Evolutionary conservation across 2,113 vertebrate species (phyloP).

Genomic region (Cyanoderma ruficeps): DNA sequence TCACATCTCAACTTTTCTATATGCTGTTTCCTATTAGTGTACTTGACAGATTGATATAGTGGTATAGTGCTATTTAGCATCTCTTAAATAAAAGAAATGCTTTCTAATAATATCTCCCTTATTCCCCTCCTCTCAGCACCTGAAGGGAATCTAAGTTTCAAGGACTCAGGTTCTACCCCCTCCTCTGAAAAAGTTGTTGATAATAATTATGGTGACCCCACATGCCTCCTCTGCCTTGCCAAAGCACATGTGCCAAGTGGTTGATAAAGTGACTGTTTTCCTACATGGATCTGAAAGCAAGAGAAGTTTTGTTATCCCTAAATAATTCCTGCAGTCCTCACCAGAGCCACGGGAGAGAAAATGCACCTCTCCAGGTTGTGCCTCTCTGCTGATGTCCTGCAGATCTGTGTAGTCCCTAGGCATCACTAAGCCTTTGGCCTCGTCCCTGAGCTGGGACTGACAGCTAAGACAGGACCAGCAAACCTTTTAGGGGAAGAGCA

Average conservation of each 20-base stretch:
- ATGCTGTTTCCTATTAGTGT: slow-evolving; percentile 10
- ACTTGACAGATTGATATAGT: slow-evolving; percentile 13
- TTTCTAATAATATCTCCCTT: slow-evolving; percentile 13
- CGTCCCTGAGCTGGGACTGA: background rate
- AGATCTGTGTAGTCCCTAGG: background rate
- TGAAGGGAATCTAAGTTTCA: slow-evolving; percentile 6
- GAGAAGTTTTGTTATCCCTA: background rate
- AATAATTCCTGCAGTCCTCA: background rate
- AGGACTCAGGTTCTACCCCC: background rate
- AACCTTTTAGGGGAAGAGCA: background rate
- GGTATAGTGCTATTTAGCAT: background rate
- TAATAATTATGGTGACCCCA: background rate
- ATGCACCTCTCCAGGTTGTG: background rate
- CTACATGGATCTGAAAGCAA: background rate
- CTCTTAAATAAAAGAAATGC: slow-evolving; percentile 30
- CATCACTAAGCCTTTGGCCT: background rate
- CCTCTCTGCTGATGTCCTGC: background rate
- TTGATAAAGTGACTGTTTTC: background rate
- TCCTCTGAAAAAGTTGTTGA: background rate
- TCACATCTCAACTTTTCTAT: background rate
- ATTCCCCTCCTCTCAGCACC: background rate
- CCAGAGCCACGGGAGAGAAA: background rate
- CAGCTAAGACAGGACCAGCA: background rate
- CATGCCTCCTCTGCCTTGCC: background rate
- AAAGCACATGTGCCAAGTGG: background rate